Conservation (phyloP, 1,140 invertebrate species). For the Drosophila obscura region DNA sequence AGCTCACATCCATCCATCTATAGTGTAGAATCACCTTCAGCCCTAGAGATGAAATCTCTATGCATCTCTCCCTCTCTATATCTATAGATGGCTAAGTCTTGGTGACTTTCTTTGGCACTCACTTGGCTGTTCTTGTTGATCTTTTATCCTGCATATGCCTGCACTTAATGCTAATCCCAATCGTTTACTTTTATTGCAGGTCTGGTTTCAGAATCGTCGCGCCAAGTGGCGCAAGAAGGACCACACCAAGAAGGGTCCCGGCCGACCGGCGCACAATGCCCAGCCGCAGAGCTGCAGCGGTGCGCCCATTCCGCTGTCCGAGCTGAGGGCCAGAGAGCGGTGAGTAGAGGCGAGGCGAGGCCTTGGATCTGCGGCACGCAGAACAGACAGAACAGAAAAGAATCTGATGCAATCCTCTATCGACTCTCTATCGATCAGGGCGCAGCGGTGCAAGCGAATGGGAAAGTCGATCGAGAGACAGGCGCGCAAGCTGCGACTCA, state of each 20-base stretch:
- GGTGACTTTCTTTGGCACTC: too few species aligned
- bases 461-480: conserved; percentile 96
- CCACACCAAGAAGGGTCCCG: conserved; percentile 99
- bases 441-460: conserved; percentile 94
- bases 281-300: conserved; percentile 99
- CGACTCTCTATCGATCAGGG: conserved; percentile 83
- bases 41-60: too few species aligned
- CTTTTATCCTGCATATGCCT: conserved; percentile 1
- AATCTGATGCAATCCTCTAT: background rate
- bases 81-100: too few species aligned
- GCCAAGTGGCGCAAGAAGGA: conserved; percentile 99
- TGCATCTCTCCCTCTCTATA: too few species aligned
- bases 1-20: too few species aligned
- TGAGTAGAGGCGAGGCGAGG: conserved; percentile 41
- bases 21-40: too few species aligned
- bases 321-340: conserved; percentile 94
- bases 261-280: conserved; percentile 98
- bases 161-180: background rate
- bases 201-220: conserved; percentile 99
- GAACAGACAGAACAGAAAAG: too few species aligned
- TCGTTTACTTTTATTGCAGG: conserved; percentile 86
- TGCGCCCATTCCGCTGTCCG: conserved; percentile 97
- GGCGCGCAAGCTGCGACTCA: conserved; percentile 93
- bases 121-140: too few species aligned
- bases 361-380: too few species aligned